These are phyloP conservation scores for Bombus breviceps DNA, from an alignment of 1,140 invertebrate genomes.

Conservation along the genomic window DNA sequence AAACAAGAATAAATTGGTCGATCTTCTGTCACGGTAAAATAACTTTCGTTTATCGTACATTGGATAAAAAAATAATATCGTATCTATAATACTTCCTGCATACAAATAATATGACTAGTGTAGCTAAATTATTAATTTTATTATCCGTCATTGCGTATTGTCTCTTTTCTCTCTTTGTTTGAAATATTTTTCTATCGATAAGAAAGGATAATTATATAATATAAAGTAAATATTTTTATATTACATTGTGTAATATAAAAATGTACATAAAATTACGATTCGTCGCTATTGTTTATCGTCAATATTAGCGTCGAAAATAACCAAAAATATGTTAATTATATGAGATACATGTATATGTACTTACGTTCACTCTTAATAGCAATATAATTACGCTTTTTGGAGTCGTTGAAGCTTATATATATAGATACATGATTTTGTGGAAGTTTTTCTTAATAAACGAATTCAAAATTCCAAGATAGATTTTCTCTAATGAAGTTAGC, in stretches of 20 bases:
- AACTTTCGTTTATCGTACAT: neutral
- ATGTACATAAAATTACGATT: neutral
- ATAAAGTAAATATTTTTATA: neutral
- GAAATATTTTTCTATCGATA: neutral
- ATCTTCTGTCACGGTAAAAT: slow-evolving; percentile 75
- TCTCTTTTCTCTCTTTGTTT: neutral
- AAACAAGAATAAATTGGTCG: slow-evolving; percentile 65
- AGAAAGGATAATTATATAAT: neutral
- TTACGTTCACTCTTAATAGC: neutral
- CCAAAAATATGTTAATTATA: neutral
- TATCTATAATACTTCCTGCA: neutral
- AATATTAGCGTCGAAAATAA: neutral
- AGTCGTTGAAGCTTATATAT: neutral
- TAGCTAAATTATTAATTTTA: neutral
- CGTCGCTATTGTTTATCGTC: neutral
- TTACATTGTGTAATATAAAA: neutral
- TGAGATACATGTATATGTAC: too few relatives aligned
- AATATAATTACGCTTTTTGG: neutral
- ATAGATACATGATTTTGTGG: too few relatives aligned
- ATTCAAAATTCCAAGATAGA: neutral
- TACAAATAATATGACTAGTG: too few relatives aligned
- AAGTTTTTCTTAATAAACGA: neutral
- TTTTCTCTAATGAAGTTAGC: neutral
- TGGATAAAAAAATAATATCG: neutral
- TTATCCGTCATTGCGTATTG: neutral